Percentiles rank a stretch among this genome's conserved stretches.
These are phyloP conservation scores for Trisateles emortualis DNA, from an alignment of 2,888 invertebrate species.

Conservation along the genomic window DNA sequence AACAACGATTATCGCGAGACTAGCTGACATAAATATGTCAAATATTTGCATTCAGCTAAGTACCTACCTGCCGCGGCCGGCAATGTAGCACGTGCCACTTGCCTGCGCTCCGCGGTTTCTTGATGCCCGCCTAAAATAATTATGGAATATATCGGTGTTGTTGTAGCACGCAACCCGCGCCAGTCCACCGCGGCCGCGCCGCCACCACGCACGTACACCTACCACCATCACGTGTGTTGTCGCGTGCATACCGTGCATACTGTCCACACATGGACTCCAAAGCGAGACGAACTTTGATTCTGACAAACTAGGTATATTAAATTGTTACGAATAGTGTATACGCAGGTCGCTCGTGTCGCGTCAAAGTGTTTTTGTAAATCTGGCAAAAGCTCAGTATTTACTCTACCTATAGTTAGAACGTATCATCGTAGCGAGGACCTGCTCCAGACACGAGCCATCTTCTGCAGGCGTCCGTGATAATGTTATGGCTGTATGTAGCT, in stretches of 20 bases:
- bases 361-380: too few relatives aligned
- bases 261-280: neutral
- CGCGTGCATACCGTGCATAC: neutral
- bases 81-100: constrained; percentile 1
- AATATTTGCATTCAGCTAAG: constrained; percentile 1
- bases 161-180: neutral
- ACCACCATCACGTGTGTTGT: neutral
- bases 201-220: constrained; percentile 13
- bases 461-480: too few relatives aligned
- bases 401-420: too few relatives aligned
- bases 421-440: too few relatives aligned
- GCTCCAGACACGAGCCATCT: too few relatives aligned
- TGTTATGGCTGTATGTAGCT: too few relatives aligned
- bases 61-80: constrained; percentile 6
- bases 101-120: constrained; percentile 20
- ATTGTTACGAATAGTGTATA: neutral
- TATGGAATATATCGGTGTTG: constrained; percentile 28
- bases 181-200: constrained; percentile 29
- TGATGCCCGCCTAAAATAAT: constrained; percentile 44
- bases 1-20: too few relatives aligned
- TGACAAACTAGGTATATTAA: neutral
- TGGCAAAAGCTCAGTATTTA: too few relatives aligned
- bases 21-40: constrained; percentile 11
- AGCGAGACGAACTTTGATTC: neutral
- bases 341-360: too few relatives aligned